phyloP scores from a whole-genome alignment of 2,888 invertebrate genomes.

The Drosophila rellima region DNA sequence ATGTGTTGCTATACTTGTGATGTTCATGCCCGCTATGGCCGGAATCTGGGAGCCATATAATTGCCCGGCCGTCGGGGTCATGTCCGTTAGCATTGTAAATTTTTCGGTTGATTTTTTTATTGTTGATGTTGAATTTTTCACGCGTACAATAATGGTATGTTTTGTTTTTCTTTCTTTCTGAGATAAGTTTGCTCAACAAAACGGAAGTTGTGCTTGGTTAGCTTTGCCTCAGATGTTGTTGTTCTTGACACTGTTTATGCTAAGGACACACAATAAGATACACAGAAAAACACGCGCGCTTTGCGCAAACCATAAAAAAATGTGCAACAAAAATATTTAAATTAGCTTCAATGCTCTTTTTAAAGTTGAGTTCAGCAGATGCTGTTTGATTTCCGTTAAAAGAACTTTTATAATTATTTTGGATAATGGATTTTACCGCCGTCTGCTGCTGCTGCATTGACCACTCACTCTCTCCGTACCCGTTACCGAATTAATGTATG shows the following conservation, averaged over 20 bases:
- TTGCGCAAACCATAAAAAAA: conserved; percentile 58
- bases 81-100: conserved; percentile 87
- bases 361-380: conserved; percentile 18
- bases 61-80: conserved; percentile 88
- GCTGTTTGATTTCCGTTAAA: neutral
- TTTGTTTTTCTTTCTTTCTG: conserved; percentile 30
- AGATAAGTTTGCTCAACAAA: conserved; percentile 34
- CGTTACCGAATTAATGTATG: too few relatives aligned
- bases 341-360: conserved; percentile 28
- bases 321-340: conserved; percentile 58
- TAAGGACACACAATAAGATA: conserved; percentile 37
- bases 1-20: conserved; percentile 86
- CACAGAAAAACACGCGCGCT: conserved; percentile 42
- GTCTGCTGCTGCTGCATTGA: conserved; percentile 5
- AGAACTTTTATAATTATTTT: neutral
- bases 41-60: conserved; percentile 88
- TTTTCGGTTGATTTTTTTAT: conserved; percentile 31
- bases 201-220: conserved; percentile 17
- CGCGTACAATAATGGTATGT: conserved; percentile 63
- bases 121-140: conserved; percentile 65
- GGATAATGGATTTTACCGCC: conserved; percentile 9
- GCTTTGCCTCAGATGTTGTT: conserved; percentile 17
- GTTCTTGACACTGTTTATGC: conserved; percentile 22
- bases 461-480: neutral
- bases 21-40: conserved; percentile 87